These are phyloP conservation scores for Lumbricus terrestris DNA, from an alignment of 2,888 invertebrate species.

Conservation along the genomic window DNA sequence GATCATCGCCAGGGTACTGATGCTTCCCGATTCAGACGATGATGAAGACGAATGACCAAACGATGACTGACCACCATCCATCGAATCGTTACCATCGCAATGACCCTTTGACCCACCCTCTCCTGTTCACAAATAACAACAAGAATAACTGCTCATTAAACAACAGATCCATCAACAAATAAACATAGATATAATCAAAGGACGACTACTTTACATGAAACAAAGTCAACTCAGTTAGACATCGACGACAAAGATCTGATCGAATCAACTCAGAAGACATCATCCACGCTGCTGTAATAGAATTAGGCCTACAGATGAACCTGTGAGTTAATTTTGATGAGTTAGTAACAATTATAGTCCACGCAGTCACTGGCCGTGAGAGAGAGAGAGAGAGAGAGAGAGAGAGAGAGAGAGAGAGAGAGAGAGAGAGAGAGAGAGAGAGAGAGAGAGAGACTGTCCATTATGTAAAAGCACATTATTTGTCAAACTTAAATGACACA, in stretches of 20 bases:
- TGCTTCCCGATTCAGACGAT: constrained; percentile 14
- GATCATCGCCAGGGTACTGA: constrained; percentile 29
- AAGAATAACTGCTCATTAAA: too few species aligned
- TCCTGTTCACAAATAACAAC: neutral
- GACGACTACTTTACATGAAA: neutral
- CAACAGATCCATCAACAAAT: neutral
- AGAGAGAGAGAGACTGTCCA: too few species aligned
- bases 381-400: too few species aligned
- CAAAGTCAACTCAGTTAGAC: neutral
- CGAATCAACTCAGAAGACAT: neutral
- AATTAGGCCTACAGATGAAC: neutral
- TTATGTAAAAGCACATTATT: too few species aligned
- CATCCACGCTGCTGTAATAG: too few species aligned
- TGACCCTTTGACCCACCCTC: neutral
- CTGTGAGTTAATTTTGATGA: neutral
- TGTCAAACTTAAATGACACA: neutral
- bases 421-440: too few species aligned
- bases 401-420: too few species aligned
- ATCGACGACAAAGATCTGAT: neutral
- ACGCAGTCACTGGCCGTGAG: too few species aligned
- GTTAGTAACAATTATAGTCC: too few species aligned
- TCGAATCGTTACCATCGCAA: neutral
- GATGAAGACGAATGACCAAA: neutral
- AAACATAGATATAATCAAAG: too few species aligned
- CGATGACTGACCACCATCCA: neutral